phyloP scores from a whole-genome alignment of 1,140 invertebrate species.

The Sipha flava region DNA sequence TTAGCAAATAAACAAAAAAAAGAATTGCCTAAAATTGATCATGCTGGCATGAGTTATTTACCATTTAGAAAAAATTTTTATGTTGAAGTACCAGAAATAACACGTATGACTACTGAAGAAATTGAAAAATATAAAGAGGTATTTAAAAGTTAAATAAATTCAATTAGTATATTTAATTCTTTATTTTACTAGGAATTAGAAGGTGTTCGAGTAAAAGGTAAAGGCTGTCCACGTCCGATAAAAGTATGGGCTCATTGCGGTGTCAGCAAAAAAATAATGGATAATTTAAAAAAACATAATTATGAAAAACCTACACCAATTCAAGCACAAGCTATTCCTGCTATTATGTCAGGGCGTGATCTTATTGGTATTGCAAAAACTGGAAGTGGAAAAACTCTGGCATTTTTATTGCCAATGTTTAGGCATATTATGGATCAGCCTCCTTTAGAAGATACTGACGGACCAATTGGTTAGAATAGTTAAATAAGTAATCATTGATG shows the following conservation, averaged over 20 bases:
- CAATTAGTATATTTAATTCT: background rate
- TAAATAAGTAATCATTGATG: background rate
- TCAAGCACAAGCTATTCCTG: slow-evolving; percentile 95
- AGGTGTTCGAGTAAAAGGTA: slow-evolving; percentile 74
- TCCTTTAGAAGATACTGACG: slow-evolving; percentile 86
- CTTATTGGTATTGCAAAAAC: slow-evolving; percentile 99
- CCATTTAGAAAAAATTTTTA: slow-evolving; percentile 94
- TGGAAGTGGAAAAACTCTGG: slow-evolving; percentile 96
- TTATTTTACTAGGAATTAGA: slow-evolving; percentile 55
- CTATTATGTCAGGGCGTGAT: slow-evolving; percentile 95
- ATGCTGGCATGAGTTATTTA: slow-evolving; percentile 71
- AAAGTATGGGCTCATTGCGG: slow-evolving; percentile 98
- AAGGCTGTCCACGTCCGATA: slow-evolving; percentile 88
- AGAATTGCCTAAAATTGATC: slow-evolving; percentile 82
- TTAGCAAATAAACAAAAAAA: slow-evolving; percentile 82
- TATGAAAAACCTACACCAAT: slow-evolving; percentile 99
- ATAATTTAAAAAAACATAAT: slow-evolving; percentile 81
- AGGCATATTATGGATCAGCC: slow-evolving; percentile 94
- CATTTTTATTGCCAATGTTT: slow-evolving; percentile 97
- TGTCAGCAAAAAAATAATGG: slow-evolving; percentile 91
- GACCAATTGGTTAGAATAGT: slow-evolving; percentile 66
- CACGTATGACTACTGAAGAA: slow-evolving; percentile 82
- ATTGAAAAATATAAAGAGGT: slow-evolving; percentile 70
- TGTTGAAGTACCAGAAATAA: slow-evolving; percentile 84
- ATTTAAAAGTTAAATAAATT: background rate